Evolutionary conservation across 2,113 vertebrate genomes (phyloP).

Genomic region (Motacilla tschutschensis): DNA sequence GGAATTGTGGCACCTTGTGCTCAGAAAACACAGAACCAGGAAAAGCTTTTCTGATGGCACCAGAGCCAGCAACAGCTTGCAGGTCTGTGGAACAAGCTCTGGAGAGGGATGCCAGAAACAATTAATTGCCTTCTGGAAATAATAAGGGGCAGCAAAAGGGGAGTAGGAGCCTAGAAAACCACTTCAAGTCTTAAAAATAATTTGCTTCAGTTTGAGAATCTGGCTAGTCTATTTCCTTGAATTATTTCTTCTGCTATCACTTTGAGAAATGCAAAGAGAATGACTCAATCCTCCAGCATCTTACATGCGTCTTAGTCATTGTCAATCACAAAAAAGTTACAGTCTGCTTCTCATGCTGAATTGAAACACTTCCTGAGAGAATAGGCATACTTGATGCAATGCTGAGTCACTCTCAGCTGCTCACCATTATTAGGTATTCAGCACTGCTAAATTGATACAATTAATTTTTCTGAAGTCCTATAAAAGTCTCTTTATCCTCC

Average conservation of each 20-base stretch:
- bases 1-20: neutral
- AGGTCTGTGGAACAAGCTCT: neutral
- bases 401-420: constrained; percentile 71
- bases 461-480: constrained; percentile 62
- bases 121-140: neutral
- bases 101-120: neutral
- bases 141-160: neutral
- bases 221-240: neutral
- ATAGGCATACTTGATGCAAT: constrained; percentile 39
- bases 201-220: neutral
- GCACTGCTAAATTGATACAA: constrained; percentile 56
- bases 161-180: neutral
- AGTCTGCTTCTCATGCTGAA: constrained; percentile 58
- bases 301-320: constrained; percentile 62
- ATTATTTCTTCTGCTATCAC: constrained; percentile 18
- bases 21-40: neutral
- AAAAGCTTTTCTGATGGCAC: neutral
- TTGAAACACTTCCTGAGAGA: constrained; percentile 59
- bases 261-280: constrained; percentile 49
- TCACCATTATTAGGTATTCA: constrained; percentile 63
- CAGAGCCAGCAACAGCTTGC: neutral
- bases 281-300: constrained; percentile 57
- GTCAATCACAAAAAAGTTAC: constrained; percentile 58
- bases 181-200: neutral
- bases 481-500: constrained; percentile 43